These are phyloP conservation scores for Pantelozetes paolii DNA, from an alignment of 2,888 invertebrate genomes.

Conservation along the genomic window DNA sequence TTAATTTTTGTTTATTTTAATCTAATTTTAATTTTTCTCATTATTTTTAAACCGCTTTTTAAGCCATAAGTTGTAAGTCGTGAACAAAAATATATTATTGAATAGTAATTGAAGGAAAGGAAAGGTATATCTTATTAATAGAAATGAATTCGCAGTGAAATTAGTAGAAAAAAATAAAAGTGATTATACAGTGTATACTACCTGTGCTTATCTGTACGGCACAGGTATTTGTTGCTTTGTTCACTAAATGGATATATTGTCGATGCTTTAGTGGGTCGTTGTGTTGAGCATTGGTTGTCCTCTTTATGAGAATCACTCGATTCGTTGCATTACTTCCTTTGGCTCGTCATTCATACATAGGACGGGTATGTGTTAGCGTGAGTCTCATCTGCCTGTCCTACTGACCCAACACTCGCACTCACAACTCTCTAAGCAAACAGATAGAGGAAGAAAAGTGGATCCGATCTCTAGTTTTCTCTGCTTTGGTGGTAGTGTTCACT, in stretches of 20 bases:
- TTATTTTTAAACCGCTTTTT: too few relatives aligned
- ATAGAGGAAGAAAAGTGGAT: conserved; percentile 23
- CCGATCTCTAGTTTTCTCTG: not conserved
- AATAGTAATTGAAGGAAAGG: too few relatives aligned
- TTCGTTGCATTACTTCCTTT: conserved; percentile 25
- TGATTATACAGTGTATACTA: too few relatives aligned
- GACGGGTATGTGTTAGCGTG: conserved; percentile 26
- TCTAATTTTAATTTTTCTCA: too few relatives aligned
- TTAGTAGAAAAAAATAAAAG: too few relatives aligned
- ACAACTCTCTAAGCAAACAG: conserved; percentile 5
- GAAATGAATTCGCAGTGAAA: too few relatives aligned
- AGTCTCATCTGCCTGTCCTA: conserved; percentile 30
- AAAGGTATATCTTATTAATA: too few relatives aligned
- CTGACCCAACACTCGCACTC: conserved; percentile 28
- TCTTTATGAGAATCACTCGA: conserved; percentile 9
- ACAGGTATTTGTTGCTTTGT: conserved; percentile 11
- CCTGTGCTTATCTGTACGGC: not conserved
- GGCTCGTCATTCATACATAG: not conserved
- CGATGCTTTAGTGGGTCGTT: conserved; percentile 21
- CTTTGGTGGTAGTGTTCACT: not conserved
- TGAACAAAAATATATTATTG: too few relatives aligned
- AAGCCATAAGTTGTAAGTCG: too few relatives aligned
- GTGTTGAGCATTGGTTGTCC: conserved; percentile 15
- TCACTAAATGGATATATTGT: not conserved
- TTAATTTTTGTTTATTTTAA: too few relatives aligned